Evolutionary conservation across 2,888 invertebrate genomes (phyloP), one percentile per base, ranked within the genome.

Genomic region (Nymphalis polychloros): DNA sequence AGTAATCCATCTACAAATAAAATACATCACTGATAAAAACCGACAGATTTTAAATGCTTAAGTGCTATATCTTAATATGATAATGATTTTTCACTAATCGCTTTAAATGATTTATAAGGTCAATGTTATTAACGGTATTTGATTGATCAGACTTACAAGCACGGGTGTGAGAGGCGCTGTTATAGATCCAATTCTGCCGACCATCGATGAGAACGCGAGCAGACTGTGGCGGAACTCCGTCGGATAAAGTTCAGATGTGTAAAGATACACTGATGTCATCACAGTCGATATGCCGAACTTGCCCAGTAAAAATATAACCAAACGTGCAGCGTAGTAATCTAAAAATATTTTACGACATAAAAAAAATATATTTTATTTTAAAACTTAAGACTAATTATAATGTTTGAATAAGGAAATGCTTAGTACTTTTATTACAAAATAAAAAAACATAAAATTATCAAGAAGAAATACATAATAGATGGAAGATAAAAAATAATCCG

Each of bases 201-300:
- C 91, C 95, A 95, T 95, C 17, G 95, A 95, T 75, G 95, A 95
- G 76, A 95, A 93, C 4, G 94, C 95, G 46, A 96, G 91, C 71
- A 95, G 86, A 55, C 94, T 94, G 83, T 96, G 95, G 0, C 96
- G 90, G 72, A 95, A 92, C 79, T 94, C 93, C 27, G 96, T 96
- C 2, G 96, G 96, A 81, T 95, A 96, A 79, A 96, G 91, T 87
- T 96, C 96, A 6, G 95, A 94, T 0, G 96, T 95, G 79, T 91
- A 95, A 76, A 95, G 90, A 82, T 95, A 95, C 72, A 95, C 81
- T 0, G 94, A 93, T 59, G 94, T 93, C 80, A 95, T 94, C 60
- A 95, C 94, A 70, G 94, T 89, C 0, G 95, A 94, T 60, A 95
- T 95, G 41, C 94, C 93, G 77, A 94, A 93, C 83, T 95, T 95